These are phyloP conservation scores for Poeciliopsis infans DNA, from an alignment of 2,797 vertebrate genomes.

Conservation along the genomic window DNA sequence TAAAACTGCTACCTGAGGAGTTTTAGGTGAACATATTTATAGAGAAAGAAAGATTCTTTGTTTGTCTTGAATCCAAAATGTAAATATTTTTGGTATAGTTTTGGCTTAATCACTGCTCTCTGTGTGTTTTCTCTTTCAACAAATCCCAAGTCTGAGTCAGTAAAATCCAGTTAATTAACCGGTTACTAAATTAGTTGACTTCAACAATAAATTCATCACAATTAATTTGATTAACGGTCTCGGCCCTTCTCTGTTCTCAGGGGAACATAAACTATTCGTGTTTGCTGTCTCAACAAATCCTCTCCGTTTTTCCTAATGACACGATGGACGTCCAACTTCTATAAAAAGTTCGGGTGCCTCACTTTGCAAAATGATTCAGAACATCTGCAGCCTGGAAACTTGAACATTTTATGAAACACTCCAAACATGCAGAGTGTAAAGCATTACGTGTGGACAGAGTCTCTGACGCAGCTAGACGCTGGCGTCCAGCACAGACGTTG, in stretches of 20 bases:
- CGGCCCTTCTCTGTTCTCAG: not conserved
- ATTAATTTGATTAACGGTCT: not conserved
- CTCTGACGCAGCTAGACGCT: constrained; percentile 66
- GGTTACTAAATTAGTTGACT: too few relatives aligned
- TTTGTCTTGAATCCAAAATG: too few relatives aligned
- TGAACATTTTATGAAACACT: not conserved
- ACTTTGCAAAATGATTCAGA: not conserved
- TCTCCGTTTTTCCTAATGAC: not conserved
- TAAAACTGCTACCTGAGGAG: too few relatives aligned
- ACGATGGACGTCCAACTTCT: too few relatives aligned
- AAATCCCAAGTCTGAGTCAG: too few relatives aligned
- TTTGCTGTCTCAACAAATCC: not conserved
- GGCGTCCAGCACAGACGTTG: constrained; percentile 64
- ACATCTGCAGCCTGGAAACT: not conserved
- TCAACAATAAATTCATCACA: too few relatives aligned
- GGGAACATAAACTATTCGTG: not conserved
- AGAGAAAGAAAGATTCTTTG: too few relatives aligned
- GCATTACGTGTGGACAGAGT: constrained; percentile 57
- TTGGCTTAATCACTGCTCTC: too few relatives aligned
- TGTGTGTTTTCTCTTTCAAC: too few relatives aligned
- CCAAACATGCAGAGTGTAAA: constrained; percentile 71
- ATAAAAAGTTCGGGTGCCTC: not conserved
- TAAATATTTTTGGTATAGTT: too few relatives aligned
- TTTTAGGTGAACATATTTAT: too few relatives aligned
- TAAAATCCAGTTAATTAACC: too few relatives aligned